Evolutionary conservation across 2,797 vertebrate species (phyloP).

Genomic region (Hephaestus fuliginosus): DNA sequence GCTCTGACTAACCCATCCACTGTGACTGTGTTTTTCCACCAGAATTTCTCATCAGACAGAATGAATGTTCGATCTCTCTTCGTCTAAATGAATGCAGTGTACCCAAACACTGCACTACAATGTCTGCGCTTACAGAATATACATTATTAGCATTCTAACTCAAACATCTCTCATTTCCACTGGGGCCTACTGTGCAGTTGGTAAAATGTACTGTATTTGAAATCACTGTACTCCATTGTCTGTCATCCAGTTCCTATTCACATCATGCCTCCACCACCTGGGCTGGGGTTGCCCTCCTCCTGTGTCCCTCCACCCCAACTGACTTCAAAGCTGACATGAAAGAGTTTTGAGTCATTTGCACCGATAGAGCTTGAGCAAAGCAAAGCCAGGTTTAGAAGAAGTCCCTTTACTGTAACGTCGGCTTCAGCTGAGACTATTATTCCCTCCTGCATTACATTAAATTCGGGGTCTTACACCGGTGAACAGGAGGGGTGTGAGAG

Average conservation of each 20-base stretch:
- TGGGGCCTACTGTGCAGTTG: background rate
- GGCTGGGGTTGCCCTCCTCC: conserved; percentile 22
- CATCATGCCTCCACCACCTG: conserved; percentile 19
- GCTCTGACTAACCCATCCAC: background rate
- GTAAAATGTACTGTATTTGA: background rate
- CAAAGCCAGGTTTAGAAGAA: conserved; percentile 1
- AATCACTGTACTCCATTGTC: conserved; percentile 16
- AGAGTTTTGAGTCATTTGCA: conserved; percentile 42
- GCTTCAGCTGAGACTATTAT: background rate
- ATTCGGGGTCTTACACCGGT: conserved; percentile 7
- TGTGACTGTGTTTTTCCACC: background rate
- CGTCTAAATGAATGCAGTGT: background rate
- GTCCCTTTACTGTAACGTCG: conserved; percentile 5
- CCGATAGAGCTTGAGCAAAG: background rate
- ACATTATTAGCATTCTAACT: too few relatives aligned
- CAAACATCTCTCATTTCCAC: background rate
- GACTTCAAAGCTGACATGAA: conserved; percentile 77
- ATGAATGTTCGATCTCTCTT: background rate
- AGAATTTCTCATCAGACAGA: background rate
- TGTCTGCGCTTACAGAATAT: background rate
- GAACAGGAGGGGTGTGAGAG: background rate
- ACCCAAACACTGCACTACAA: background rate
- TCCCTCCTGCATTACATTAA: conserved; percentile 15
- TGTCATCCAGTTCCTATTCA: background rate
- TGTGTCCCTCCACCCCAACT: conserved; percentile 22